Base-by-base conservation (phyloP, 2,113 vertebrate genomes). In the Baryphthengus martii region DNA sequence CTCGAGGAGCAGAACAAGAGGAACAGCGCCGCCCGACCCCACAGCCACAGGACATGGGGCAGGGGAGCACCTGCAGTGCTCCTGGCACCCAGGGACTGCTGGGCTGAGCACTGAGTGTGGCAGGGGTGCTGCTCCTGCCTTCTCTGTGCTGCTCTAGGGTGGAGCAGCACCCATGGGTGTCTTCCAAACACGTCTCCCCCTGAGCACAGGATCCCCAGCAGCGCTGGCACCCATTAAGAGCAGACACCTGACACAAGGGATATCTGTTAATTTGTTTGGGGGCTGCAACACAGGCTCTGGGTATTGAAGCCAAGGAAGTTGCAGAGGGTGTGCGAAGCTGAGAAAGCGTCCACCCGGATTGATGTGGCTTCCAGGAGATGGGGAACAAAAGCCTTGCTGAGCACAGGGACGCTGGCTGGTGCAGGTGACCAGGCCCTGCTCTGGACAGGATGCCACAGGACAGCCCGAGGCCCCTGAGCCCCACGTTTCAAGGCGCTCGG, bases 401-500 rank as follows among this genome's bases (percentile, higher is more conserved):
- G 26, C 2, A 1, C 25, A 0, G 2, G 86, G 37, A n/a, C 2
- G 0, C 35, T 4, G 23, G 25, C 24, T 9, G 39, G 24, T 12
- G 4, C 52, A 15, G 73, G 16, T 40, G 3, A 0, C 3, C 13
- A 0, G 1, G 29, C 35, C 52, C 68, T 2, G 2, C 31, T 58
- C 26, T 2, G 29, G 14, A 78, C 39, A 5, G 55, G 55, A 40
- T 0, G 5, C 44, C 4, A 3, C 2, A 7, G 39, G 24, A 42
- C 0, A 3, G 15, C 6, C 3, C 0, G 24, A 63, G 53, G 25
- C 35, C 39, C 13, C 39, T 4, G 0, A n/a, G 40, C 28, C 11
- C 29, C 72, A 5, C 2, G 0, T 44, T 13, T 33, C 44, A 5
- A 21, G 0, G 0, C 0, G 1, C 16, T 29, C 15, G 16, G 29